Evolutionary conservation across 2,113 vertebrate genomes (phyloP).

Genomic region (Malurus alboscapulatus): DNA sequence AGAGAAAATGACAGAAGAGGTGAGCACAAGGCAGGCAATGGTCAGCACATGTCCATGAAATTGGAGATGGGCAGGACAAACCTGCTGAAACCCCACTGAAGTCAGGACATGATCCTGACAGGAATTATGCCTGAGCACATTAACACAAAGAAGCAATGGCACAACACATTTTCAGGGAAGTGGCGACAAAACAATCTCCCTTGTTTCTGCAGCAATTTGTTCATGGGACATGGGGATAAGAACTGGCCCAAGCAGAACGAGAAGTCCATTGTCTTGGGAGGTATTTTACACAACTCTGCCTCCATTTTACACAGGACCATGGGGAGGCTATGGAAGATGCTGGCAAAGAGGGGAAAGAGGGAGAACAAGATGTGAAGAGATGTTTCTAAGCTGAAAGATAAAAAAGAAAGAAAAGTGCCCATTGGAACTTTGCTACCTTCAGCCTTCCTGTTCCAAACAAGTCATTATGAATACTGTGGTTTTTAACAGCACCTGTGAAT

Average conservation of each 20-base stretch:
- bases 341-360: not conserved
- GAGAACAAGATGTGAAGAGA: not conserved
- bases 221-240: not conserved
- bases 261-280: not conserved
- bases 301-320: not conserved
- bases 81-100: not conserved
- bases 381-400: not conserved
- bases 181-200: accelerated
- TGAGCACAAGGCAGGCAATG: not conserved
- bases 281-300: not conserved
- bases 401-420: not conserved
- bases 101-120: not conserved
- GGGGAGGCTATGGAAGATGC: not conserved
- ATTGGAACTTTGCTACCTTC: not conserved
- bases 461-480: accelerated
- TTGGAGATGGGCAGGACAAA: not conserved
- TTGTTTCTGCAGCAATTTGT: not conserved
- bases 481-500: not conserved
- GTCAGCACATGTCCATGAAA: not conserved
- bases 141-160: not conserved
- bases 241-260: accelerated
- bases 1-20: not conserved
- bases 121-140: not conserved
- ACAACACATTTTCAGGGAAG: not conserved
- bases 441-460: not conserved